phyloP scores from a whole-genome alignment of 2,113 vertebrate species.

The Speoplatyrhinus poulsoni region DNA sequence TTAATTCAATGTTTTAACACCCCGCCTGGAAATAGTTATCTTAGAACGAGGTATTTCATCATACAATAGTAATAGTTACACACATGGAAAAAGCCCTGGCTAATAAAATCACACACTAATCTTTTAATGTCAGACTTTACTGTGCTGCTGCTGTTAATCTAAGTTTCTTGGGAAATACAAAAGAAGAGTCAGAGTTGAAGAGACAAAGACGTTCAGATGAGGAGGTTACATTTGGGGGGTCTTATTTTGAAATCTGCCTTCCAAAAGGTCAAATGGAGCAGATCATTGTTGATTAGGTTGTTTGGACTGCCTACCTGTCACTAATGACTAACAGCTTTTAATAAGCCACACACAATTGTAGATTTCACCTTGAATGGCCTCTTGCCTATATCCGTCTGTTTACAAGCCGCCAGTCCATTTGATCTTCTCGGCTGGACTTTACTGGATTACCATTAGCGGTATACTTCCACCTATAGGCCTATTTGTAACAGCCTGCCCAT shows the following conservation, averaged over 20 bases:
- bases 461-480: neutral
- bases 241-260: neutral
- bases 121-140: too few species aligned
- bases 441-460: slow-evolving; percentile 9
- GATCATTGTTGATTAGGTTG: neutral
- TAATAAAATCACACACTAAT: too few species aligned
- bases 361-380: neutral
- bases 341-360: neutral
- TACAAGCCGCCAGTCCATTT: neutral
- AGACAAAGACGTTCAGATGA: neutral
- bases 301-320: neutral
- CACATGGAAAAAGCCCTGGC: neutral
- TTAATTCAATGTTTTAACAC: neutral
- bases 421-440: neutral
- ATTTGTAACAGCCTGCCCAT: slow-evolving; percentile 20
- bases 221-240: neutral
- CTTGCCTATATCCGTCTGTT: neutral
- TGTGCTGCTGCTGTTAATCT: too few species aligned
- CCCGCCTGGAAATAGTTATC: neutral
- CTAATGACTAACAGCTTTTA: neutral
- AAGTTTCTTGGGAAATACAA: too few species aligned
- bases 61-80: too few species aligned
- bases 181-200: neutral
- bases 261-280: neutral
- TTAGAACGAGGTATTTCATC: neutral